phyloP scores from a whole-genome alignment of 1,140 invertebrate genomes.

The Dendrolimus punctatus region DNA sequence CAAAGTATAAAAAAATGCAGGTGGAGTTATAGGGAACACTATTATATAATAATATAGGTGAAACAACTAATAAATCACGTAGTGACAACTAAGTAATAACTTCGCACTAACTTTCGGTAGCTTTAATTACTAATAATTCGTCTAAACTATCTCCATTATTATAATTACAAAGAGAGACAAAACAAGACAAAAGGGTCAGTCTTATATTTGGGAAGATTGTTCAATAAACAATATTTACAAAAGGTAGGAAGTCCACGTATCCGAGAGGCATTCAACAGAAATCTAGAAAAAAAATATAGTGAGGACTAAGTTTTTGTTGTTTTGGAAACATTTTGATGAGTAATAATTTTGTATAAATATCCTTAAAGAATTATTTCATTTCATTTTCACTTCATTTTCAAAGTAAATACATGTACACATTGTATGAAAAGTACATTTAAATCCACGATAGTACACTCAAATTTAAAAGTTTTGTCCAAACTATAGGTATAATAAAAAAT shows the following conservation, averaged over 20 bases:
- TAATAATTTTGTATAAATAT: background rate
- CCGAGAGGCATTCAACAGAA: conserved; percentile 46
- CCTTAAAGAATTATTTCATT: background rate
- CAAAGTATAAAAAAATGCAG: no score
- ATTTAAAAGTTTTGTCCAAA: no score
- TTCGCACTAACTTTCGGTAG: no score
- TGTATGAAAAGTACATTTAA: no score
- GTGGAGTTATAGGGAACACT: no score
- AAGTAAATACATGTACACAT: no score
- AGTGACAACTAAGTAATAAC: no score
- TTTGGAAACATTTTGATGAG: background rate
- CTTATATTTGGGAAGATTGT: conserved; percentile 70
- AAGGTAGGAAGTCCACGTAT: conserved; percentile 67
- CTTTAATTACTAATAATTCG: background rate
- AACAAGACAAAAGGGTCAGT: conserved; percentile 70
- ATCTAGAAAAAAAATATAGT: conserved; percentile 47
- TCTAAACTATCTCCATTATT: conserved; percentile 3
- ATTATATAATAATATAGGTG: no score
- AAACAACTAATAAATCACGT: no score
- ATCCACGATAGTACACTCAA: no score
- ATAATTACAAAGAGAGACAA: conserved; percentile 59
- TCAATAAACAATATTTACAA: conserved; percentile 67
- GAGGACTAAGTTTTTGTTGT: conserved; percentile 1
- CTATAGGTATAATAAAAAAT: no score
- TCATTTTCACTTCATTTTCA: no score